phyloP scores from a whole-genome alignment of 35 echinoderm and acorn worm genomes.

The Antedon bifida region DNA sequence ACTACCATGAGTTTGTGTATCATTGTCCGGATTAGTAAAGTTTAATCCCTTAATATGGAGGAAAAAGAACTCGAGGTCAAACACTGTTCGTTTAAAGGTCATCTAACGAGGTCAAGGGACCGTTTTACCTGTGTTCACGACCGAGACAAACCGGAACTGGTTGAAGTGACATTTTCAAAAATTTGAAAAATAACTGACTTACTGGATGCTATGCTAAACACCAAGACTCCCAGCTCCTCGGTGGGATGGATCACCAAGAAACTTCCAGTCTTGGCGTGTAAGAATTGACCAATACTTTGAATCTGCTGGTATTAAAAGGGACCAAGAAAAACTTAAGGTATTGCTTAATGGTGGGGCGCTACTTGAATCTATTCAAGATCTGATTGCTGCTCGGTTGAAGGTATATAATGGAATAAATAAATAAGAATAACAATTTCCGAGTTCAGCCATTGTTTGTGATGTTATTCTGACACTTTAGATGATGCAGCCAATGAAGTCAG shows the following conservation, averaged over 20 bases:
- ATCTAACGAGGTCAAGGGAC: not conserved
- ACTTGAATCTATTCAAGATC: not conserved
- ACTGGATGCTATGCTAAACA: too few species aligned
- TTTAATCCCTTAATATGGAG: not conserved
- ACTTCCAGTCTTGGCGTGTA: not conserved
- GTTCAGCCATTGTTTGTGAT: not conserved
- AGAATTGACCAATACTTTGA: not conserved
- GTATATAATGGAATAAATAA: too few species aligned
- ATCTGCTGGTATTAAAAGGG: not conserved
- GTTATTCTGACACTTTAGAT: not conserved
- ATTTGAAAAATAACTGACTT: too few species aligned
- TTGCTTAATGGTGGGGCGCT: not conserved
- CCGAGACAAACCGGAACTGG: not conserved
- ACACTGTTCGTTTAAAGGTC: not conserved
- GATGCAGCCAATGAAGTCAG: not conserved
- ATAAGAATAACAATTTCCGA: not conserved
- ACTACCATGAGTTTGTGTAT: too few species aligned
- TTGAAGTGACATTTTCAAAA: not conserved
- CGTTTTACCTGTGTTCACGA: not conserved
- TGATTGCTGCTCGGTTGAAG: not conserved
- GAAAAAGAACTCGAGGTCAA: not conserved
- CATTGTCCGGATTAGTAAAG: not conserved
- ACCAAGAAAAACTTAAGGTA: not conserved
- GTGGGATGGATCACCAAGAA: not conserved
- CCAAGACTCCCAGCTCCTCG: not conserved